These are phyloP conservation scores for Mus musculus DNA, from an alignment of 2,113 vertebrate genomes.

Conservation along the genomic window DNA sequence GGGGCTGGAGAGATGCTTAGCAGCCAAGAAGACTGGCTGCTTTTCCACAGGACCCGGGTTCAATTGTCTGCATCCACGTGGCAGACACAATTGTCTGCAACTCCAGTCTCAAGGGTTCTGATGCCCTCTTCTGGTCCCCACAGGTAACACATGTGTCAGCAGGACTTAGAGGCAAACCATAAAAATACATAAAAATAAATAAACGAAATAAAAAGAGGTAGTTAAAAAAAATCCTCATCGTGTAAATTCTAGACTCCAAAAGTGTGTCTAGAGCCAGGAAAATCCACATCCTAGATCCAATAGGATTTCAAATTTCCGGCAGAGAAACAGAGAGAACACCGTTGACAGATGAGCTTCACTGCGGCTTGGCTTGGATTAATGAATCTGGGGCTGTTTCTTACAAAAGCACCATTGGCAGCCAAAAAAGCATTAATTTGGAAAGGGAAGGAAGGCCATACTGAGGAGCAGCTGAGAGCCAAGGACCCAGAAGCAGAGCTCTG, in stretches of 20 bases:
- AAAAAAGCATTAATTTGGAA: slow-evolving; percentile 1
- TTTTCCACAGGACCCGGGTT: background rate
- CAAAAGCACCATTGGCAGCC: slow-evolving; percentile 15
- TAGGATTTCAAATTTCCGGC: background rate
- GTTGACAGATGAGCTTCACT: background rate
- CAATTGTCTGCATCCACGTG: background rate
- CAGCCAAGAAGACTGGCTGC: background rate
- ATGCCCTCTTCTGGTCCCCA: background rate
- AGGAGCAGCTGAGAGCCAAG: background rate
- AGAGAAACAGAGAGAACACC: slow-evolving; percentile 24
- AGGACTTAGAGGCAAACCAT: background rate
- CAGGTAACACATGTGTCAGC: background rate
- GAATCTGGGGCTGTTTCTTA: background rate
- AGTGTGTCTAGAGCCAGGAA: slow-evolving; percentile 28
- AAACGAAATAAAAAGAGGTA: background rate
- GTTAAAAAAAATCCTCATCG: background rate
- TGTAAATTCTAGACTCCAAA: background rate
- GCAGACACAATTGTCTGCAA: background rate
- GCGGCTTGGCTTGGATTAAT: background rate
- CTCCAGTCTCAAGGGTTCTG: background rate
- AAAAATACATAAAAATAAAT: background rate
- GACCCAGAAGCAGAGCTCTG: background rate
- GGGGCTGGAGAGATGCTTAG: background rate
- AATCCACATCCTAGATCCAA: background rate
- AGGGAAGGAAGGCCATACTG: background rate